Percentiles rank a stretch among this genome's conserved stretches.
These are phyloP conservation scores for Cryptocephalus moraei DNA, from an alignment of 2,888 invertebrate genomes.

Conservation along the genomic window DNA sequence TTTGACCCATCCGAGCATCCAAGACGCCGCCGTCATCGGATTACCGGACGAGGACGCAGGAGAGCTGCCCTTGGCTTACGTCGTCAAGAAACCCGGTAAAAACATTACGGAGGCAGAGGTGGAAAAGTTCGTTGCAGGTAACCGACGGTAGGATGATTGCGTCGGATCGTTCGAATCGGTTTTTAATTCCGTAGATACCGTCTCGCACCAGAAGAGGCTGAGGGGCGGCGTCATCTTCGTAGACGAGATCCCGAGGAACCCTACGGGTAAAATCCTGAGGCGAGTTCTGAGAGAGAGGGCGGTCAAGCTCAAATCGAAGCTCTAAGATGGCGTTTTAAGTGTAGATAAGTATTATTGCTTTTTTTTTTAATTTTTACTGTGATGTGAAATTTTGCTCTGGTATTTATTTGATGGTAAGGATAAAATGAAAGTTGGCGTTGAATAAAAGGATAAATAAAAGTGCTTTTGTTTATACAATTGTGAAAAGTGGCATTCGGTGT, in stretches of 20 bases:
- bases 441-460: no score
- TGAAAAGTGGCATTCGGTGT: no score
- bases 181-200: conserved; percentile 25
- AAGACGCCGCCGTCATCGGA: conserved; percentile 77
- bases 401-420: no score
- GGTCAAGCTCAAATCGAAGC: conserved; percentile 25
- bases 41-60: conserved; percentile 63
- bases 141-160: not conserved
- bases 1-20: conserved; percentile 58
- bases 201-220: conserved; percentile 53
- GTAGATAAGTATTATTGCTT: not conserved
- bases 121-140: conserved; percentile 40
- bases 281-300: conserved; percentile 44
- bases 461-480: no score
- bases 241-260: conserved; percentile 54
- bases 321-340: conserved; percentile 17
- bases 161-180: conserved; percentile 12
- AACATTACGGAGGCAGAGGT: conserved; percentile 39
- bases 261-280: conserved; percentile 59
- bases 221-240: conserved; percentile 58
- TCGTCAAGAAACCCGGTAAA: conserved; percentile 51
- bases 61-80: conserved; percentile 67
- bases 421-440: no score
- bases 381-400: not conserved
- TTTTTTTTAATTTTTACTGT: not conserved